Base-by-base conservation (phyloP, 1,140 invertebrate species). In the Hypothenemus hampei region DNA sequence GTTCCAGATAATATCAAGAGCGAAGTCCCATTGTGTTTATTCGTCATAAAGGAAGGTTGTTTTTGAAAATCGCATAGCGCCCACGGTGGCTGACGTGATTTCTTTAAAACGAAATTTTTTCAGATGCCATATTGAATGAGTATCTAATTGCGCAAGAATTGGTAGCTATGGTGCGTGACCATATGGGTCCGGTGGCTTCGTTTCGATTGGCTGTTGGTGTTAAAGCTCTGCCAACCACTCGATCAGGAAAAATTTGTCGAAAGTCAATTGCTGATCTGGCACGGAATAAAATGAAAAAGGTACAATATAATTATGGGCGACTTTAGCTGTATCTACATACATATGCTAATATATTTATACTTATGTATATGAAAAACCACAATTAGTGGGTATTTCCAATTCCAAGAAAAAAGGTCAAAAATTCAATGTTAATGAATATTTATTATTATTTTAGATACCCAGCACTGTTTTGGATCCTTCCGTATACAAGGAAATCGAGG, bases 1-100 rank as follows among this genome's bases (percentile, higher is more conserved):
- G 87, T 93, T 0, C 89, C 89, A 0, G 93, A 97, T 70, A 66
- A 78, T 1, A 87, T 90, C 0, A 96, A 97, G 71, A 93, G 92
- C 15, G 86, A 95, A 65, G 78, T 95, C 15, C 92, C 93, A 0
- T 68, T 96, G 0, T 95, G 90, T 52, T 75, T 96, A 7, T 93
- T 89, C 63, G 85, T 95, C 4, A 80, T 81, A 63, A 81, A 76
- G 57, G 56, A 78, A 75, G 67, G 81, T 83, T 63, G 3, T 15
- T 8, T 8, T 20, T 18, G 6, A 6, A 21, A 2, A 10, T 23
- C 20, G 2, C 10, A 43, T 43, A n/a, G n/a, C n/a, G n/a, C n/a
- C n/a, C n/a, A n/a, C 22, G 16, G 16, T 43, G 7, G 8, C 18
- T 43, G 18, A 11, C 16, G 10, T 19, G 40, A 22, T 3, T 11